Evolutionary conservation across 2,888 invertebrate species (phyloP).

Genomic region (Acleris emargana): DNA sequence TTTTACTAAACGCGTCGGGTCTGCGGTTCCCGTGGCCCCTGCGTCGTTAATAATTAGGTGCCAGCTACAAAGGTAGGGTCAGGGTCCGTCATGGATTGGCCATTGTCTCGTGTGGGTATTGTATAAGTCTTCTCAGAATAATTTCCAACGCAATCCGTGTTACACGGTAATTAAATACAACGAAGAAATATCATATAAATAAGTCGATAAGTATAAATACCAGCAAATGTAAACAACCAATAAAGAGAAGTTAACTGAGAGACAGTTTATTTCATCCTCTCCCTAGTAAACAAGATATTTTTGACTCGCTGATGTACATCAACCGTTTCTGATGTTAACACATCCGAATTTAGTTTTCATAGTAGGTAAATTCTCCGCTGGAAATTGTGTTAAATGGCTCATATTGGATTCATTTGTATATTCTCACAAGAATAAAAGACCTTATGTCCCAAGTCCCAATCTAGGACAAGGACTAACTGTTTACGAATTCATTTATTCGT

Average conservation of each 20-base stretch:
- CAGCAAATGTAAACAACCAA: background rate
- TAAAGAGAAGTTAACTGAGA: background rate
- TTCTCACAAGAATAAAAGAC: no score
- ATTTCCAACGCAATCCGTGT: constrained; percentile 19
- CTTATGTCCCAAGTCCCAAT: no score
- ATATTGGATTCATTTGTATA: no score
- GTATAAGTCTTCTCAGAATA: constrained; percentile 27
- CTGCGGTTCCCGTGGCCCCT: constrained; percentile 8
- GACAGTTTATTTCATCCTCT: background rate
- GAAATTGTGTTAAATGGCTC: no score
- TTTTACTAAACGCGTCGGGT: no score
- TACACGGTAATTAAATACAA: constrained; percentile 27
- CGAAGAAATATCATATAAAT: constrained; percentile 5
- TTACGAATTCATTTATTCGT: no score
- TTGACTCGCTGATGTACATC: no score
- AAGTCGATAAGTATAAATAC: background rate
- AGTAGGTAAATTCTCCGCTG: no score
- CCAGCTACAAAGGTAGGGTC: constrained; percentile 25
- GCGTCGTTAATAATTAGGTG: constrained; percentile 26
- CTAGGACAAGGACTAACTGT: no score
- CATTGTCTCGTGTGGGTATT: constrained; percentile 34
- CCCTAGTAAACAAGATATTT: no score
- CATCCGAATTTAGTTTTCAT: no score
- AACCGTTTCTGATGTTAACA: no score
- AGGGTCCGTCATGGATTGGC: constrained; percentile 29